Evolutionary conservation across 2,113 vertebrate genomes (phyloP).

Genomic region (Circaetus gallicus): DNA sequence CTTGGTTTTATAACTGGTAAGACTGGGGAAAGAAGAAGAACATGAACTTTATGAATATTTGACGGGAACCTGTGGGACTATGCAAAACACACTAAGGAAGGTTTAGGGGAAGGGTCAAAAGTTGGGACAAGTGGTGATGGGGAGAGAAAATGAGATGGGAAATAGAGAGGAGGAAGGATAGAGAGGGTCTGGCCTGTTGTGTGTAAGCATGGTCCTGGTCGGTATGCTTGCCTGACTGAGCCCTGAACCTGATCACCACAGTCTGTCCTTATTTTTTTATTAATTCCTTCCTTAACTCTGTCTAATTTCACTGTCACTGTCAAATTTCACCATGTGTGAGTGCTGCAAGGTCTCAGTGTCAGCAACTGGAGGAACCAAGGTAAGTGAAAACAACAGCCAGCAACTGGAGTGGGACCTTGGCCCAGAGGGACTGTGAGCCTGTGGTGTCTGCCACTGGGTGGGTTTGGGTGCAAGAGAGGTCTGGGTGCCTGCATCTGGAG

Average conservation of each 20-base stretch:
- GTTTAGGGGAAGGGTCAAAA: background rate
- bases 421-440: background rate
- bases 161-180: background rate
- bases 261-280: background rate
- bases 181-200: background rate
- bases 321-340: background rate
- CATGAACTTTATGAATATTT: background rate
- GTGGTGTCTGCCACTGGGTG: background rate
- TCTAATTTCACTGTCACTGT: background rate
- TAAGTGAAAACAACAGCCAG: background rate
- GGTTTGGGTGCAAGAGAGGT: background rate
- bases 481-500: background rate
- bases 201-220: background rate
- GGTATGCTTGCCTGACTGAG: rapidly evolving
- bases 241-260: background rate
- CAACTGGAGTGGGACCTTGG: background rate
- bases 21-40: background rate
- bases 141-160: background rate
- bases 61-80: background rate
- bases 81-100: background rate
- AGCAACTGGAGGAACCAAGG: background rate
- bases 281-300: background rate
- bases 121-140: background rate
- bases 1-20: background rate
- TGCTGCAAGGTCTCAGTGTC: background rate